phyloP scores from a whole-genome alignment of 2,888 invertebrate genomes.

The Meta bourneti region DNA sequence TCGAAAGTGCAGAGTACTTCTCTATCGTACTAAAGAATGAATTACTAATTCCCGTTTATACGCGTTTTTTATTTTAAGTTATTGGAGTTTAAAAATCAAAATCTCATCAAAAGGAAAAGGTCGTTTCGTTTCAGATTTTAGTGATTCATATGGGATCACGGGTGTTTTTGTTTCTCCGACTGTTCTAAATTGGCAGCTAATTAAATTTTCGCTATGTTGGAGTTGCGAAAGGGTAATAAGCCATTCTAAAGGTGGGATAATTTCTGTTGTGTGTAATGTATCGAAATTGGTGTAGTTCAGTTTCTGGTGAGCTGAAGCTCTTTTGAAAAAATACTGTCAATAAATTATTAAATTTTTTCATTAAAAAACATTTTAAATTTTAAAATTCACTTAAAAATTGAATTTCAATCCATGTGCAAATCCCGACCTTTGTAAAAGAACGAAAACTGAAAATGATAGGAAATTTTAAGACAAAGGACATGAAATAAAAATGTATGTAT shows the following conservation, averaged over 20 bases:
- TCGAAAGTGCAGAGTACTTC: not conserved
- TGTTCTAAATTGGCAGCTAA: not conserved
- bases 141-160: not conserved
- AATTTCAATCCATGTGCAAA: too few relatives aligned
- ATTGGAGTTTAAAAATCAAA: not conserved
- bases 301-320: too few relatives aligned
- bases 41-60: conserved; percentile 6
- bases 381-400: too few relatives aligned
- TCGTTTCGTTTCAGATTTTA: not conserved
- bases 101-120: not conserved
- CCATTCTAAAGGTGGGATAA: not conserved
- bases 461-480: too few relatives aligned
- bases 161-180: not conserved
- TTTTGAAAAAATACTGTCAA: too few relatives aligned
- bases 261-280: too few relatives aligned
- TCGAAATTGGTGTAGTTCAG: too few relatives aligned
- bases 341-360: too few relatives aligned
- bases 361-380: too few relatives aligned
- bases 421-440: too few relatives aligned
- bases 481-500: too few relatives aligned
- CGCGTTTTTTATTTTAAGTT: not conserved
- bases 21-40: conserved; percentile 7
- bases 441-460: too few relatives aligned
- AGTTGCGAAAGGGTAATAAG: not conserved
- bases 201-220: not conserved